Percentiles rank a stretch among this genome's conserved stretches.
Evolutionary conservation across 2,888 invertebrate species (phyloP).

Genomic region (Spicauda simplicius): DNA sequence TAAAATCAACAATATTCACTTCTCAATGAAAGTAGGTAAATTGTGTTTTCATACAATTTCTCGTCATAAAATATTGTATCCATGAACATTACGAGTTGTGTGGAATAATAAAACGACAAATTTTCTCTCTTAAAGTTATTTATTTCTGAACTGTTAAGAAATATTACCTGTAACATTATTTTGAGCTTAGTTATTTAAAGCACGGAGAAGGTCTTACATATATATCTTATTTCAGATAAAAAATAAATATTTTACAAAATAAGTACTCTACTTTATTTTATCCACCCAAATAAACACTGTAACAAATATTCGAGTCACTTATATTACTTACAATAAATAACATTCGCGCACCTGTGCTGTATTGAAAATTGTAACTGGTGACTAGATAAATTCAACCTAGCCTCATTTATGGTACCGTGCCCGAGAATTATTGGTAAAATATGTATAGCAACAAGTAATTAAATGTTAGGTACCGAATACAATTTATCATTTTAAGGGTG

Average conservation of each 20-base stretch:
- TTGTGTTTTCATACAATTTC: background rate
- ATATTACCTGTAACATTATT: constrained; percentile 35
- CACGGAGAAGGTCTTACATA: constrained; percentile 34
- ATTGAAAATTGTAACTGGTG: constrained; percentile 53
- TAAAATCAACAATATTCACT: background rate
- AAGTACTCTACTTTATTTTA: constrained; percentile 27
- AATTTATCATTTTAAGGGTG: background rate
- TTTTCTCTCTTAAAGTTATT: constrained; percentile 12
- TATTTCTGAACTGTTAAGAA: constrained; percentile 31
- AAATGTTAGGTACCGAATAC: background rate
- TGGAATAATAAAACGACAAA: constrained; percentile 15
- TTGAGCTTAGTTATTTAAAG: constrained; percentile 30
- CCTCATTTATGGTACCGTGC: constrained; percentile 39
- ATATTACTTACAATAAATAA: constrained; percentile 40
- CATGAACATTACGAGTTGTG: background rate
- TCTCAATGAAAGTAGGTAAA: background rate
- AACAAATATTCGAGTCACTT: constrained; percentile 29
- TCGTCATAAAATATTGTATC: background rate
- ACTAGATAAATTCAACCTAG: constrained; percentile 59
- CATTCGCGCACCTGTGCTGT: constrained; percentile 28
- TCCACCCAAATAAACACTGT: constrained; percentile 32
- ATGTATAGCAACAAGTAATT: background rate
- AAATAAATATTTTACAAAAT: constrained; percentile 39
- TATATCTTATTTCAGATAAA: constrained; percentile 19
- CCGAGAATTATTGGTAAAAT: background rate